Evolutionary conservation across 2,888 invertebrate species (phyloP).

Genomic region (Amphipyra berbera): DNA sequence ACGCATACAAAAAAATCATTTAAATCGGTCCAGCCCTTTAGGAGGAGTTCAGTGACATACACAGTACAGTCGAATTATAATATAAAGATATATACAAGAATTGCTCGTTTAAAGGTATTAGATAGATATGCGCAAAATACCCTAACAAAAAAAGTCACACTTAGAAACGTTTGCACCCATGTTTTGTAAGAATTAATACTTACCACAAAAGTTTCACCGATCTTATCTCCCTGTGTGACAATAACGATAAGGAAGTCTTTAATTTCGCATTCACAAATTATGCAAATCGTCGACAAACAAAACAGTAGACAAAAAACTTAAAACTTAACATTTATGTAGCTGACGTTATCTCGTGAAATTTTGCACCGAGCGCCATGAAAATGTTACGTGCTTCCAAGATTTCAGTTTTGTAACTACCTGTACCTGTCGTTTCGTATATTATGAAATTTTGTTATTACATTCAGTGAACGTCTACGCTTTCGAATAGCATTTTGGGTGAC

Average conservation of each 20-base stretch:
- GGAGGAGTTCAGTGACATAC: no score
- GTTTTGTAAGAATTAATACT: slow-evolving; percentile 5
- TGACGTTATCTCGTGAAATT: slow-evolving; percentile 70
- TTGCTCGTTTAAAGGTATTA: no score
- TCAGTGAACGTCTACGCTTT: slow-evolving; percentile 45
- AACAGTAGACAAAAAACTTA: slow-evolving; percentile 53
- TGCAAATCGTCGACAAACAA: slow-evolving; percentile 41
- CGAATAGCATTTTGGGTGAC: slow-evolving; percentile 52
- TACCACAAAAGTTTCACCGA: slow-evolving; percentile 10
- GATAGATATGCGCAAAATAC: no score
- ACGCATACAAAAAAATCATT: no score
- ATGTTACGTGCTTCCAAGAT: slow-evolving; percentile 72
- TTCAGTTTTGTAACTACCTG: slow-evolving; percentile 71
- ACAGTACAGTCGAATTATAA: no score
- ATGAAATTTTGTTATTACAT: slow-evolving; percentile 55
- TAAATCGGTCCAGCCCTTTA: no score
- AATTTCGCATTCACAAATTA: slow-evolving; percentile 38
- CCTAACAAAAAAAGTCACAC: neutral
- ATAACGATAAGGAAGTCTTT: slow-evolving; percentile 26
- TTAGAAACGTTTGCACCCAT: neutral
- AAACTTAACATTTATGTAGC: slow-evolving; percentile 66
- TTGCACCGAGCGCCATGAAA: slow-evolving; percentile 68
- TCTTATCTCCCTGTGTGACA: slow-evolving; percentile 11
- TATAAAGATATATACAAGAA: no score
- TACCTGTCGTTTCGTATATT: slow-evolving; percentile 65